Base-by-base conservation (phyloP, 2,888 invertebrate genomes). In the Eupithecia abbreviata region DNA sequence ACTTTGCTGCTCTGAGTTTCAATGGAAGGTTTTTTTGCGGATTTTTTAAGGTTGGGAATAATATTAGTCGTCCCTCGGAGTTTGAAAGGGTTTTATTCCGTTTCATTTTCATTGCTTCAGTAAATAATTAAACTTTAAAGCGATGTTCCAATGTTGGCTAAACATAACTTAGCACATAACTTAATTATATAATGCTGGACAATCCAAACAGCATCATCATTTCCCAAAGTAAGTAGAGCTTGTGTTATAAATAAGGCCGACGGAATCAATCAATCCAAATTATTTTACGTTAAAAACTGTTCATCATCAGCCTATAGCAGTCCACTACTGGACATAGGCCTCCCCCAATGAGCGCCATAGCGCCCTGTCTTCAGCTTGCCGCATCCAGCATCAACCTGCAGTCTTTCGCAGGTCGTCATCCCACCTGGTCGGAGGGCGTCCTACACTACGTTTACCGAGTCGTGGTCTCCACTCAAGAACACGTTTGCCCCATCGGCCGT, bases 1-100 rank as follows among this genome's bases (percentile, higher is more conserved):
- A 62, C 66, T 72, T 71, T 47, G 51, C n/a, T 42, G 47, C 51
- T 66, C 30, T 66, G 73, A 58, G 55, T 72, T 49, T 70, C 47
- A 47, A 41, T 49, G 45, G 12, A 30, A 62, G 62, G 30, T n/a
- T n/a, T 15, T 3, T 47, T 10, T 47, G 47, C 18, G 58, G 18
- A 10, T 30, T 58, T 58, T 58, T 10, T 62, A 30, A 62, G 30
- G 30, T 30, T 10, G 10, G 30, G 12, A 30, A 62, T 30, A 30
- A 62, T 30, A 62, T 62, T 62, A 62, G 30, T 30, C 5, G 30
- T 62, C 12, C 7, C 55, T n/a, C 9, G 58, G 62, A 15, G 5
- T 18, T 58, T 58, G 9, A 62, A 62, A 62, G 30, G 62, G 62
- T 62, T 62, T 58, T 58, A 18, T 4, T 58, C 18, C 3, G 18